A percentile compares a stretch with the other conserved stretches of the same genome.
Evolutionary conservation across 2,797 vertebrate genomes (phyloP).

Genomic region (Oryzias dopingdopingensis): DNA sequence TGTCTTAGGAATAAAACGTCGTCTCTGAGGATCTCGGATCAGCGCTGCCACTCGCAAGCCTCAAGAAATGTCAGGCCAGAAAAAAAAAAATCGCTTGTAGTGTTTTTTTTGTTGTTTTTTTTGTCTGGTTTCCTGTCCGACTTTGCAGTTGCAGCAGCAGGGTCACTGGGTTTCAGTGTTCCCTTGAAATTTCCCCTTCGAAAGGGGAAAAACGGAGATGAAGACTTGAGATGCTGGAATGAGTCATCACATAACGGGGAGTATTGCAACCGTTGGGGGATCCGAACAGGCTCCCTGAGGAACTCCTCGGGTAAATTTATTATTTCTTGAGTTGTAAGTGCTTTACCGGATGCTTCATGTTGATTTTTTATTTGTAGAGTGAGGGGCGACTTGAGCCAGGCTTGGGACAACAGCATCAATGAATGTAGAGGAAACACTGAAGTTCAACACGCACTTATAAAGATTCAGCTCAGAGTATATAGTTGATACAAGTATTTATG

Average conservation of each 20-base stretch:
- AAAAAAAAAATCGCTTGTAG: slow-evolving; percentile 36
- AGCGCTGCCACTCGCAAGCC: slow-evolving; percentile 51
- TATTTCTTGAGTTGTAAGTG: slow-evolving; percentile 29
- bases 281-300: slow-evolving; percentile 30
- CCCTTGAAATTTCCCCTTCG: slow-evolving; percentile 60
- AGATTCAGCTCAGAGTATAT: slow-evolving; percentile 77
- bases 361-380: slow-evolving; percentile 2
- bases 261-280: slow-evolving; percentile 49
- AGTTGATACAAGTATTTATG: slow-evolving; percentile 72
- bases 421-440: slow-evolving; percentile 73
- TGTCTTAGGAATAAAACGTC: slow-evolving; percentile 30
- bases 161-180: slow-evolving; percentile 64
- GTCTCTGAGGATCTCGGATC: slow-evolving; percentile 43
- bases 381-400: slow-evolving; percentile 26
- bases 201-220: slow-evolving; percentile 28
- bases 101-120: slow-evolving; percentile 16
- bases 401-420: slow-evolving; percentile 17
- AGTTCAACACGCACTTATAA: slow-evolving; percentile 74
- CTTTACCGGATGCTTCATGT: slow-evolving; percentile 26
- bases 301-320: slow-evolving; percentile 20
- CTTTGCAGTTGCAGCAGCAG: slow-evolving; percentile 24
- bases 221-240: slow-evolving; percentile 48
- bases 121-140: slow-evolving; percentile 1
- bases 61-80: slow-evolving; percentile 59
- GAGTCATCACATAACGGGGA: slow-evolving; percentile 37